phyloP scores from a whole-genome alignment of 2,797 vertebrate species.

The Acanthurus leucopareius region DNA sequence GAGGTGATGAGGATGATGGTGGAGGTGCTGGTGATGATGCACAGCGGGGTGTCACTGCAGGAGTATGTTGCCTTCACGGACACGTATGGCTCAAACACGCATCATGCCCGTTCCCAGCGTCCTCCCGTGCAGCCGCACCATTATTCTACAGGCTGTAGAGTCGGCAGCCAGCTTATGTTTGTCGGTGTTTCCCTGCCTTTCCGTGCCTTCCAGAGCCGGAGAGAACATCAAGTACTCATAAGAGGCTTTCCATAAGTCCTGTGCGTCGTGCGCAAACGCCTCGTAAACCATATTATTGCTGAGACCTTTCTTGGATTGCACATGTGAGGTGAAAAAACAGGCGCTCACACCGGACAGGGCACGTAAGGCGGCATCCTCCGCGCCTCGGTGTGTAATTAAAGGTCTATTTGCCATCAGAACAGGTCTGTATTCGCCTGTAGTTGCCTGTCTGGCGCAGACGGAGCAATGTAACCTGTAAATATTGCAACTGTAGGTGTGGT shows the following conservation, averaged over 20 bases:
- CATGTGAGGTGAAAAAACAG: conserved; percentile 33
- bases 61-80: not conserved
- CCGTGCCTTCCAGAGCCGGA: not conserved
- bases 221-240: conserved; percentile 60
- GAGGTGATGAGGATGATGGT: conserved; percentile 32
- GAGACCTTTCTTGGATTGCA: conserved; percentile 10
- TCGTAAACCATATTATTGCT: conserved; percentile 44
- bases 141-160: not conserved
- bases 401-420: conserved; percentile 28
- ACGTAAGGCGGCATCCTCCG: not conserved
- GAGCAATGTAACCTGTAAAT: not conserved
- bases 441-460: conserved; percentile 10
- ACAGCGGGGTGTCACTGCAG: conserved; percentile 58
- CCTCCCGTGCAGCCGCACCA: not conserved
- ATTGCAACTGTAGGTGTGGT: conserved; percentile 36
- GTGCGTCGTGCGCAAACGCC: conserved; percentile 60
- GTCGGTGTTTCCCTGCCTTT: conserved; percentile 8
- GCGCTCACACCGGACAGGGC: not conserved
- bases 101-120: not conserved
- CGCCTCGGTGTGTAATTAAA: conserved; percentile 6
- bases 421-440: conserved; percentile 44
- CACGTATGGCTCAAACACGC: not conserved
- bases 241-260: conserved; percentile 82
- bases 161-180: not conserved
- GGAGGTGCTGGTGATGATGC: conserved; percentile 29